These are phyloP conservation scores for Lacerta viridis DNA, from an alignment of 2,797 vertebrate genomes.

Conservation along the genomic window DNA sequence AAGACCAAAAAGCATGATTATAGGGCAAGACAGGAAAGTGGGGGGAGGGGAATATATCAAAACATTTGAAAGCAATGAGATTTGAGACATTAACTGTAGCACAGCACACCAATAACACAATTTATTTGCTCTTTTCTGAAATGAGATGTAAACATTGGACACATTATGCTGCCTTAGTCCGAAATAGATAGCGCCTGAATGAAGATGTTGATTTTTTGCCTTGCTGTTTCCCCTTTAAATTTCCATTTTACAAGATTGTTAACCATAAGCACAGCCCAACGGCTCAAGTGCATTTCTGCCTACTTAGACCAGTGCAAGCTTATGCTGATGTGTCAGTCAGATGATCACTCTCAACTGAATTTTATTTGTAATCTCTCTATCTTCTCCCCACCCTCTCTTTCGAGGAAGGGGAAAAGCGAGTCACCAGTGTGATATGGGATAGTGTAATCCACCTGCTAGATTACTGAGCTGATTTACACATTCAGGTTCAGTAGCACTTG, in stretches of 20 bases:
- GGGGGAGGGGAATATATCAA: constrained; percentile 14
- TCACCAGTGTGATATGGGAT: neutral
- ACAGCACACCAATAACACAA: constrained; percentile 16
- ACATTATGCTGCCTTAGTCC: constrained; percentile 27
- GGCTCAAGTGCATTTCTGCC: constrained; percentile 45
- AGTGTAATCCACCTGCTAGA: neutral
- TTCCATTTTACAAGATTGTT: constrained; percentile 16
- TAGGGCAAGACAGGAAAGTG: constrained; percentile 8
- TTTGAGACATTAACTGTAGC: constrained; percentile 46
- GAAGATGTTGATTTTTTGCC: constrained; percentile 50
- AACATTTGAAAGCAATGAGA: constrained; percentile 42
- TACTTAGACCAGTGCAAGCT: constrained; percentile 59
- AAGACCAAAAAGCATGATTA: constrained; percentile 42
- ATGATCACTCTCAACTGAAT: constrained; percentile 21
- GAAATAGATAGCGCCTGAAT: constrained; percentile 45
- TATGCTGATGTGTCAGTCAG: constrained; percentile 16
- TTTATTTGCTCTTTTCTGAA: constrained; percentile 56
- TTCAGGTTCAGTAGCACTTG: neutral
- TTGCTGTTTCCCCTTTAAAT: constrained; percentile 55
- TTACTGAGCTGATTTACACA: neutral
- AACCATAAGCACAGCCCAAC: constrained; percentile 37
- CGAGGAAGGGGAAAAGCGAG: neutral
- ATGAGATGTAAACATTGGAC: constrained; percentile 24
- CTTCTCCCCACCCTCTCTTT: neutral
- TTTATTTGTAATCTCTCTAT: neutral